Evolutionary conservation across 2,113 vertebrate genomes (phyloP).

Genomic region (Micromys minutus): DNA sequence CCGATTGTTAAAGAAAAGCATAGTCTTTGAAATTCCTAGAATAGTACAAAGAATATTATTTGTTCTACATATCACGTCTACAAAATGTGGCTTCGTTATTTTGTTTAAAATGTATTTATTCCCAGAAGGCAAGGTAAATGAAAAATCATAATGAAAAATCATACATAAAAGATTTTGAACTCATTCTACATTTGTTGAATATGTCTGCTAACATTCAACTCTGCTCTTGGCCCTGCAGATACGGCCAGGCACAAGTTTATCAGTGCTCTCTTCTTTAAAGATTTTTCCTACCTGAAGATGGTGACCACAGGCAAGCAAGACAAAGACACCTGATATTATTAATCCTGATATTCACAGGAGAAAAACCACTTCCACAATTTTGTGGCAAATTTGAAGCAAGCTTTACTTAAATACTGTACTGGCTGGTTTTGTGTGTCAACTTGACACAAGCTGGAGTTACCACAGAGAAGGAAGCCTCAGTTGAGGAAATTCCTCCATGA

Average conservation of each 20-base stretch:
- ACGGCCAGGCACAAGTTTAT: neutral
- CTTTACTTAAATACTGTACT: no score
- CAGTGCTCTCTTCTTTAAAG: neutral
- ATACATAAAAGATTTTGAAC: neutral
- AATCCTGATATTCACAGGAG: neutral
- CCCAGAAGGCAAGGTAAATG: neutral
- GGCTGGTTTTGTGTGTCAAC: no score
- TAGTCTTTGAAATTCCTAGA: conserved; percentile 44
- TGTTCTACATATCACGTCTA: conserved; percentile 16
- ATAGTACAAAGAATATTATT: conserved; percentile 53
- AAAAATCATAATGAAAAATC: conserved; percentile 30
- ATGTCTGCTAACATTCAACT: neutral
- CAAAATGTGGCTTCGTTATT: conserved; percentile 14
- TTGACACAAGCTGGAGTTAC: no score
- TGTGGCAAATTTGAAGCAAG: no score
- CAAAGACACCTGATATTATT: neutral
- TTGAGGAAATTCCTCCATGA: no score
- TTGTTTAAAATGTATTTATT: conserved; percentile 50
- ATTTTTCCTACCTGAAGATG: neutral
- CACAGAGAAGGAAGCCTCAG: no score
- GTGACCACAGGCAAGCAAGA: neutral
- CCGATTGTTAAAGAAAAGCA: neutral
- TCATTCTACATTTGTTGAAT: neutral
- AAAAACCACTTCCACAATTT: neutral
- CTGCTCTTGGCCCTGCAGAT: neutral